Evolutionary conservation across 1,140 invertebrate species (phyloP).

Genomic region (Belonocnema kinseyi): DNA sequence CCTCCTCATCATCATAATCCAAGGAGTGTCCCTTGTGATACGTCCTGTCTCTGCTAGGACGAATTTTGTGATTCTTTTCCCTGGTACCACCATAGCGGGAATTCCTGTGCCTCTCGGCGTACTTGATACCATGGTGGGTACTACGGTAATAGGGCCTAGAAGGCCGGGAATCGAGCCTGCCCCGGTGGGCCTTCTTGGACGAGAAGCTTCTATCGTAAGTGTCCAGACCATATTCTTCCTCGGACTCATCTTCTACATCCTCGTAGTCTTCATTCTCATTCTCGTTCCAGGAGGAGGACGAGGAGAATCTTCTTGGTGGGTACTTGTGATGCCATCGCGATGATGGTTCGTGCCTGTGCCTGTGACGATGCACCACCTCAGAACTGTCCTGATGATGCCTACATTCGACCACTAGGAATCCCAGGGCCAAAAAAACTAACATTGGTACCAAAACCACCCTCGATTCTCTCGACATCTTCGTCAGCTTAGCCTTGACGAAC

Average conservation of each 20-base stretch:
- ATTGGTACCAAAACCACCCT: slow-evolving; percentile 52
- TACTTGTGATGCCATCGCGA: slow-evolving; percentile 38
- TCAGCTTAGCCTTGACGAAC: slow-evolving; percentile 40
- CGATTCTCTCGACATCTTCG: slow-evolving; percentile 53
- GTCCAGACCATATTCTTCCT: slow-evolving; percentile 38
- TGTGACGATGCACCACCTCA: slow-evolving; percentile 55
- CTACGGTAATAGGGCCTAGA: slow-evolving; percentile 32
- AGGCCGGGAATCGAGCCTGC: slow-evolving; percentile 3
- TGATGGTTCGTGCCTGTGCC: slow-evolving; percentile 59
- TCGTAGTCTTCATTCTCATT: slow-evolving; percentile 43
- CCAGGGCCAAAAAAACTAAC: slow-evolving; percentile 40
- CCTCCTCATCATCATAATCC: slow-evolving; percentile 43
- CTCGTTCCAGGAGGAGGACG: background rate
- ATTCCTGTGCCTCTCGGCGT: slow-evolving; percentile 34
- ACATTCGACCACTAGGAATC: slow-evolving; percentile 46
- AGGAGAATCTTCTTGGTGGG: slow-evolving; percentile 31
- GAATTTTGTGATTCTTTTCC: slow-evolving; percentile 42
- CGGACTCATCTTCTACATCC: slow-evolving; percentile 41
- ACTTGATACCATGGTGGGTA: slow-evolving; percentile 40
- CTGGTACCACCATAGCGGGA: slow-evolving; percentile 34
- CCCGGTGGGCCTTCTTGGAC: background rate
- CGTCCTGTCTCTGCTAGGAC: slow-evolving; percentile 41
- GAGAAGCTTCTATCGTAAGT: slow-evolving; percentile 37
- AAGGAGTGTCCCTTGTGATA: slow-evolving; percentile 21
- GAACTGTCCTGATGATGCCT: slow-evolving; percentile 40